Percentiles rank a stretch among this genome's conserved stretches.
Evolutionary conservation across 2,888 invertebrate species (phyloP).

Genomic region (Ferrisia virgata): DNA sequence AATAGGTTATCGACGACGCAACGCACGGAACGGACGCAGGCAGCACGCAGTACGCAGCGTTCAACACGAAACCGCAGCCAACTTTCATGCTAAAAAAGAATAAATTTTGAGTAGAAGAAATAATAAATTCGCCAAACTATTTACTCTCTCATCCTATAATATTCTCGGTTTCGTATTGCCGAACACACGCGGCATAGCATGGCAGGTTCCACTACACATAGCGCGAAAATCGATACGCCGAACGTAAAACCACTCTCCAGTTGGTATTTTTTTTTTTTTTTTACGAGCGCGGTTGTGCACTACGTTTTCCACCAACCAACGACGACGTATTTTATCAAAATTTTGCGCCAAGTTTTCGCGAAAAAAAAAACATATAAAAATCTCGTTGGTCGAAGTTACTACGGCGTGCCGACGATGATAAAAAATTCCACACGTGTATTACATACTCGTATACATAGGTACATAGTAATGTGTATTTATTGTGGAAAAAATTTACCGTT

Average conservation of each 20-base stretch:
- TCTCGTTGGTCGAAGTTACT: background rate
- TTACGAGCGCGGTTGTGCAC: constrained; percentile 4
- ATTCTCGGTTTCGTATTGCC: background rate
- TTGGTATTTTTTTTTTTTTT: background rate
- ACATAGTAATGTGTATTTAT: background rate
- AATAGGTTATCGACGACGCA: background rate
- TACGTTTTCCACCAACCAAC: background rate
- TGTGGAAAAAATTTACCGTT: background rate
- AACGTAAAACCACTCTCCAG: background rate
- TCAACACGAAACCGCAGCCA: background rate
- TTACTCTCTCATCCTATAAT: background rate
- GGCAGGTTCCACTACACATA: background rate
- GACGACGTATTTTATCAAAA: background rate
- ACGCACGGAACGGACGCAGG: background rate
- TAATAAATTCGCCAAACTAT: constrained; percentile 11
- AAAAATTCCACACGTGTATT: background rate
- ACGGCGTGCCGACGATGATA: no score
- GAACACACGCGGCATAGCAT: background rate
- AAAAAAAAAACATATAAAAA: background rate
- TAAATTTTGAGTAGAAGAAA: constrained; percentile 1
- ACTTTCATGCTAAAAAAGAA: constrained; percentile 11
- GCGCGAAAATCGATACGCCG: background rate
- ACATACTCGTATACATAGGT: background rate
- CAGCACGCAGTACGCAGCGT: background rate
- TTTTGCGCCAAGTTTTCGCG: background rate